A percentile compares a stretch with the other conserved stretches of the same genome.
Conservation (phyloP, 2,113 vertebrate genomes). For the Eptatretus burgeri region DNA sequence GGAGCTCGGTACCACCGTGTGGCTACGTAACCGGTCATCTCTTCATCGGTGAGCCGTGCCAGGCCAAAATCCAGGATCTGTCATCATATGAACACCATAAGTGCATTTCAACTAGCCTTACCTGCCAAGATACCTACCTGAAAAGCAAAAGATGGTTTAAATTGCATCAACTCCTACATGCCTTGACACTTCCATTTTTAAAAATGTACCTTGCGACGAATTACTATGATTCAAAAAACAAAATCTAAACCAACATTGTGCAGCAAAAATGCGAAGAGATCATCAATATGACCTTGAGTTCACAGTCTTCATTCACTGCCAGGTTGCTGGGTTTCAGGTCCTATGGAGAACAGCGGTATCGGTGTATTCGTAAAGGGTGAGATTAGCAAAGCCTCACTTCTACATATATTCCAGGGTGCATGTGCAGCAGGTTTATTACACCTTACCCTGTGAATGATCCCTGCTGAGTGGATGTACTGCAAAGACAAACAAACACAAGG, state of each 20-base stretch:
- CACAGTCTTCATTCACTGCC: constrained; percentile 91
- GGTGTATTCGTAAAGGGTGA: too few relatives aligned
- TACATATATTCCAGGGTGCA: too few relatives aligned
- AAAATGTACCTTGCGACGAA: too few relatives aligned
- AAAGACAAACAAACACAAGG: constrained; percentile 10
- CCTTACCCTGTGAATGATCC: constrained; percentile 87
- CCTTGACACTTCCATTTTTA: too few relatives aligned
- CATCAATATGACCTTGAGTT: constrained; percentile 33
- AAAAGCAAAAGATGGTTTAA: too few relatives aligned
- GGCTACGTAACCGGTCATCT: constrained; percentile 91
- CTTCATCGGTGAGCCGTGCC: constrained; percentile 78
- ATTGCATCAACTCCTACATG: too few relatives aligned
- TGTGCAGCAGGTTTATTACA: neutral
- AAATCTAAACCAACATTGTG: too few relatives aligned
- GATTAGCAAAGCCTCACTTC: neutral
- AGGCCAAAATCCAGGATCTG: constrained; percentile 90
- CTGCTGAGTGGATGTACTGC: constrained; percentile 93
- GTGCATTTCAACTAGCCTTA: too few relatives aligned
- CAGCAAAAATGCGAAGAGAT: too few relatives aligned
- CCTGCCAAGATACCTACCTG: too few relatives aligned
- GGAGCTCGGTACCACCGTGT: constrained; percentile 87
- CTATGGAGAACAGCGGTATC: constrained; percentile 16
- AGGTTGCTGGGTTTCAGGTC: constrained; percentile 89
- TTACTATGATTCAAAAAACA: too few relatives aligned
- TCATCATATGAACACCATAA: too few relatives aligned